Conservation (phyloP, 2,113 vertebrate species). For the Stigmatopora argus region DNA sequence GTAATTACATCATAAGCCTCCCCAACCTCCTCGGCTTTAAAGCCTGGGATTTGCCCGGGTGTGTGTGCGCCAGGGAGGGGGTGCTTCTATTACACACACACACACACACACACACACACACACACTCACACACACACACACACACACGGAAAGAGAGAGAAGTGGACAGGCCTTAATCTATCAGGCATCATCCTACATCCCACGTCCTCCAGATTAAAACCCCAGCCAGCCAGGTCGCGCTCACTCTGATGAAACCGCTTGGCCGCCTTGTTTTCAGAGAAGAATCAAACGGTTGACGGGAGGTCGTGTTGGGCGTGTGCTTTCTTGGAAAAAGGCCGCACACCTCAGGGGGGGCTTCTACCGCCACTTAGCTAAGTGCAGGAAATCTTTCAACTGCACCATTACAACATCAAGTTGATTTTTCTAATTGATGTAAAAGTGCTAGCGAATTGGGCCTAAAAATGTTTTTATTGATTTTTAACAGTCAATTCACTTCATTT, state of each 20-base stretch:
- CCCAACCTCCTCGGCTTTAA: slow-evolving; percentile 62
- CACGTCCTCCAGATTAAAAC: slow-evolving; percentile 63
- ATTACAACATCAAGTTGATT: background rate
- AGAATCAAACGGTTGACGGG: background rate
- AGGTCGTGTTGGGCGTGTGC: slow-evolving; percentile 34
- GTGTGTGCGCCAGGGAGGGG: slow-evolving; percentile 37
- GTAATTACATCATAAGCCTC: slow-evolving; percentile 71
- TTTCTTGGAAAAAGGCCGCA: slow-evolving; percentile 42
- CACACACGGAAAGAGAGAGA: slow-evolving; percentile 42
- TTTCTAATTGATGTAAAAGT: background rate
- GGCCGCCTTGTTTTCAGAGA: background rate
- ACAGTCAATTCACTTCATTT: background rate
- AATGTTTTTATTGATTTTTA: background rate
- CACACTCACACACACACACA: slow-evolving; percentile 44
- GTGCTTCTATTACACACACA: slow-evolving; percentile 66
- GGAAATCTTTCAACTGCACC: slow-evolving; percentile 22
- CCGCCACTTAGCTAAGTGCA: slow-evolving; percentile 19
- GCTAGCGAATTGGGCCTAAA: background rate
- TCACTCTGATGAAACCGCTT: slow-evolving; percentile 40
- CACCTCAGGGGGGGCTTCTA: slow-evolving; percentile 9
- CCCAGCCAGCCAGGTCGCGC: slow-evolving; percentile 38
- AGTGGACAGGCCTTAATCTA: slow-evolving; percentile 60
- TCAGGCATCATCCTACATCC: slow-evolving; percentile 54
- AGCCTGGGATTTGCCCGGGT: slow-evolving; percentile 68
- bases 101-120: slow-evolving; percentile 44